Percentiles rank a stretch among this genome's conserved stretches.
Evolutionary conservation across 2,888 invertebrate species (phyloP).

Genomic region (Leucania comma): DNA sequence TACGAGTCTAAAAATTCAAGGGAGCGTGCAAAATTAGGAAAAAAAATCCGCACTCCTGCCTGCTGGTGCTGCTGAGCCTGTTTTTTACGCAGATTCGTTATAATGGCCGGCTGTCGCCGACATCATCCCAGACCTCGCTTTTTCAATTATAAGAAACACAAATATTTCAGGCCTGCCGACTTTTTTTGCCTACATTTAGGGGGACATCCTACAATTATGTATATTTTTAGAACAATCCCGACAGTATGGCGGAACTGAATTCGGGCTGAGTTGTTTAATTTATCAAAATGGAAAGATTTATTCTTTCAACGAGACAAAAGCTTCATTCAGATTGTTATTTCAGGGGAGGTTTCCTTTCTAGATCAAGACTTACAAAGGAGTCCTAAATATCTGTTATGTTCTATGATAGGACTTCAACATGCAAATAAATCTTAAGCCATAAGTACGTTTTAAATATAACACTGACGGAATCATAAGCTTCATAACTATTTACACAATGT

Average conservation of each 20-base stretch:
- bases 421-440: too few relatives aligned
- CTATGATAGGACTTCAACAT: too few relatives aligned
- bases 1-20: constrained; percentile 21
- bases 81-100: constrained; percentile 60
- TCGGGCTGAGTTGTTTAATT: constrained; percentile 23
- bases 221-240: constrained; percentile 44
- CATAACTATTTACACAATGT: too few relatives aligned
- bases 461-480: too few relatives aligned
- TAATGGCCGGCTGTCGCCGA: constrained; percentile 64
- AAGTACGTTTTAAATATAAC: too few relatives aligned
- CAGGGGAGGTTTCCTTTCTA: too few relatives aligned
- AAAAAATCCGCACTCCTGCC: constrained; percentile 41
- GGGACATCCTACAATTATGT: constrained; percentile 53
- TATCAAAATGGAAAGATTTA: constrained; percentile 25
- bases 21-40: constrained; percentile 55
- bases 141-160: constrained; percentile 62
- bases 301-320: not conserved
- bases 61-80: constrained; percentile 28
- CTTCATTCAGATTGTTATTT: not conserved
- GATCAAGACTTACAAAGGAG: too few relatives aligned
- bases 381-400: too few relatives aligned
- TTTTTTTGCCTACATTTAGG: constrained; percentile 57
- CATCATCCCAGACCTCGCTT: constrained; percentile 47
- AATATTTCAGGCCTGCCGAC: constrained; percentile 44
- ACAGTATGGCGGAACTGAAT: constrained; percentile 28